Conservation (phyloP, 2,888 invertebrate genomes). For the Choristoneura rosaceana region DNA sequence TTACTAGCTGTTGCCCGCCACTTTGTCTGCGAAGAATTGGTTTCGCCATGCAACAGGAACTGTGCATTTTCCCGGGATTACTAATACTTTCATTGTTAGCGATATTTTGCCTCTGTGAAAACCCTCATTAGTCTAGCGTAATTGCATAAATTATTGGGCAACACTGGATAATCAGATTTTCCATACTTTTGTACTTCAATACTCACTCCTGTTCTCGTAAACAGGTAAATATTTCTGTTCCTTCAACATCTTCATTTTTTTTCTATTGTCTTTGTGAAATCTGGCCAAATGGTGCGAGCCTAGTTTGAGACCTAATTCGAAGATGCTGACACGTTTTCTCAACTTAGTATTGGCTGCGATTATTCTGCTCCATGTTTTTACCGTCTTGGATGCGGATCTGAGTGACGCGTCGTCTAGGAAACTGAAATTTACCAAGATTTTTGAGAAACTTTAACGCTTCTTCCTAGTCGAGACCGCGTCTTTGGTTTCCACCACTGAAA, state of each 20-base stretch:
- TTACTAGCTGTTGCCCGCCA: too few species aligned
- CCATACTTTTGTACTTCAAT: too few species aligned
- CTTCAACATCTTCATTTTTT: constrained; percentile 51
- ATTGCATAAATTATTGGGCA: too few species aligned
- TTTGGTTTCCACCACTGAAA: too few species aligned
- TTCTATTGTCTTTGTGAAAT: constrained; percentile 61
- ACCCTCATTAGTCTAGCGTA: too few species aligned
- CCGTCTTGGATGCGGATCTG: constrained; percentile 56
- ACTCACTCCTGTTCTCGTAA: constrained; percentile 56
- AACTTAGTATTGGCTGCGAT: constrained; percentile 63
- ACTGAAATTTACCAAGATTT: constrained; percentile 49
- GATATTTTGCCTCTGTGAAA: too few species aligned
- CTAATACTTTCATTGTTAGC: too few species aligned
- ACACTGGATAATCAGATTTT: too few species aligned
- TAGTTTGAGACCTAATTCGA: constrained; percentile 62
- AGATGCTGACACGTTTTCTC: constrained; percentile 62
- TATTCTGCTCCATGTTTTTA: constrained; percentile 65
- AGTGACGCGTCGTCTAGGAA: constrained; percentile 68
- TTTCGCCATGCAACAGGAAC: too few species aligned
- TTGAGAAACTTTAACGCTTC: neutral
- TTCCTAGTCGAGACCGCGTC: too few species aligned
- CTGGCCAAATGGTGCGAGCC: constrained; percentile 66
- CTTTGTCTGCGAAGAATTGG: too few species aligned
- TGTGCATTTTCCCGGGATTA: too few species aligned
- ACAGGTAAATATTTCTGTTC: constrained; percentile 60